Evolutionary conservation across 92 coral and sea anemone genomes (phyloP).

Genomic region (Phymanthus crucifer): DNA sequence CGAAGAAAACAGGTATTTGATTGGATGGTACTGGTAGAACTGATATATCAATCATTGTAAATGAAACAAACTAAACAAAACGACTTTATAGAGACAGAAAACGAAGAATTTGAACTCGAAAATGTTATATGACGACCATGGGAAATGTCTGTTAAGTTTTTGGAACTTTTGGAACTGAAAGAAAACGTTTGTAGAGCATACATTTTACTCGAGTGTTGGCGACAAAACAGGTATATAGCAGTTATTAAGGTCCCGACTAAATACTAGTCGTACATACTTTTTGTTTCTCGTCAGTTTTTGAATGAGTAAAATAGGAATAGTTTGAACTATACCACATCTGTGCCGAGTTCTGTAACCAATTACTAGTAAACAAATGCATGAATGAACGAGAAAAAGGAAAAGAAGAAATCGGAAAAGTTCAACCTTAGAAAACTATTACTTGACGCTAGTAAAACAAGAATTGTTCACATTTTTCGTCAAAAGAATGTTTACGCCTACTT

Average conservation of each 20-base stretch:
- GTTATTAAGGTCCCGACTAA: background rate
- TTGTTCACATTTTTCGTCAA: too few species aligned
- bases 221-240: background rate
- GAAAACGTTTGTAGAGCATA: background rate
- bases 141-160: background rate
- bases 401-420: too few species aligned
- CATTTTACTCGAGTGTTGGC: background rate
- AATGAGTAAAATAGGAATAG: background rate
- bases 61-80: background rate
- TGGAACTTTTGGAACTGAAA: background rate
- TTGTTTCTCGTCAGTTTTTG: background rate
- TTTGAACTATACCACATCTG: too few species aligned
- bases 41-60: conserved; percentile 11
- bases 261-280: background rate
- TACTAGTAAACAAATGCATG: too few species aligned
- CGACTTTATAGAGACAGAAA: background rate
- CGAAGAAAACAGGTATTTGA: conserved; percentile 16
- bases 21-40: conserved; percentile 19
- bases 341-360: too few species aligned
- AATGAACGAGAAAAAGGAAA: too few species aligned
- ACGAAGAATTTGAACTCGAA: background rate
- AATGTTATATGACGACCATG: background rate
- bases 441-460: too few species aligned
- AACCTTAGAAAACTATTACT: too few species aligned
- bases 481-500: too few species aligned